Percentiles rank a stretch among this genome's conserved stretches.
phyloP scores from a whole-genome alignment of 1,140 invertebrate genomes.

The Solen grandis region DNA sequence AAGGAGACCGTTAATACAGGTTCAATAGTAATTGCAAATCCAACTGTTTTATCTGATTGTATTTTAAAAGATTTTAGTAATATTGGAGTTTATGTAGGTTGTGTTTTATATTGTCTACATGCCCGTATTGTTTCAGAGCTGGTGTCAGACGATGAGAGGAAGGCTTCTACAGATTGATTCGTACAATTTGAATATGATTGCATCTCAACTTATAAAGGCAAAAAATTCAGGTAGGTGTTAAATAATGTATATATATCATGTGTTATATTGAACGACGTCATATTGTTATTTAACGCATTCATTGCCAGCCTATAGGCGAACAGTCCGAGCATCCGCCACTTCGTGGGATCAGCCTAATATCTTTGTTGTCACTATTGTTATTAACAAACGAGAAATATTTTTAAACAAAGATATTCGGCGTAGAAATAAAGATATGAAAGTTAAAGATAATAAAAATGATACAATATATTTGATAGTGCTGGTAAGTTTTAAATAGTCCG shows the following conservation, averaged over 20 bases:
- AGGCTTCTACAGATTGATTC: conserved; percentile 19
- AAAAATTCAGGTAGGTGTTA: background rate
- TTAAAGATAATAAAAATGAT: no score
- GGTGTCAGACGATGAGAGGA: conserved; percentile 17
- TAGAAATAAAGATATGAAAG: no score
- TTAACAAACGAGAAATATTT: no score
- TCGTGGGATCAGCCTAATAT: background rate
- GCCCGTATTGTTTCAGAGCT: conserved; percentile 3
- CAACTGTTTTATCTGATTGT: background rate
- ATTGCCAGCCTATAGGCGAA: no score
- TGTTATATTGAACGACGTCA: background rate
- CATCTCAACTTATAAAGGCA: background rate
- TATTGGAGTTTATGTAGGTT: background rate
- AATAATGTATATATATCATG: background rate
- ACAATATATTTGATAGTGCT: no score
- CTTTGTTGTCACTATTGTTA: no score
- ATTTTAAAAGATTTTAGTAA: background rate
- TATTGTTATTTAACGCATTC: no score
- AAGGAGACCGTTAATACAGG: background rate
- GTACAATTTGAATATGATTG: background rate
- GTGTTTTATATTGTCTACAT: no score
- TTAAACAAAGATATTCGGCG: no score
- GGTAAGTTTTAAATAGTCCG: no score
- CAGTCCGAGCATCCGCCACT: background rate
- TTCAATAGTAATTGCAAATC: background rate